Evolutionary conservation across 2,888 invertebrate genomes (phyloP), one percentile per base, ranked within the genome.

Genomic region (Flexamia atlantica): DNA sequence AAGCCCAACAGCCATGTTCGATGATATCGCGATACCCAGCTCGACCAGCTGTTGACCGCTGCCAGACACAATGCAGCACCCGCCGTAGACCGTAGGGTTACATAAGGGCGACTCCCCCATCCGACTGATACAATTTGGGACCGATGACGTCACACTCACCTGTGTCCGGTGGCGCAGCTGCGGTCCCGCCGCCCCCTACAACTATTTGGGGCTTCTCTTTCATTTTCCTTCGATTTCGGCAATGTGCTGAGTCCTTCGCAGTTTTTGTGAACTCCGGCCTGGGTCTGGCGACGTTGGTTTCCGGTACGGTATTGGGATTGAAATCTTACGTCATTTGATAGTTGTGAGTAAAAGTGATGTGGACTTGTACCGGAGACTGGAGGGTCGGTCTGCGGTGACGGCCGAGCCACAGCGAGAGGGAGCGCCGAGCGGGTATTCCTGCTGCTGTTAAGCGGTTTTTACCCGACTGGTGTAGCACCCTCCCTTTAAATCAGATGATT

Each of bases 81-180:
- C n/a, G n/a, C n/a, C n/a, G n/a, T n/a, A n/a, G n/a, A n/a, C 23
- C 23, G 57, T 12, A 57, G 64, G 28, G 64, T 64, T 64, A 64
- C 64, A 64, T 64, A 64, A 64, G 64, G 64, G 64, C 64, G 30
- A 9, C 64, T 30, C 64, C 64, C 64, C 64, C 64, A 64, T 30
- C 28, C 30, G 68, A 68, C 72, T 76, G 76, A 76, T 76, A 76
- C 76, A 76, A 76, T 76, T 76, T 46, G 76, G 42, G 23, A 20
- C 2, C 20, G 70, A 28, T 36, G 76, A 40, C 76, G 40, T 42
- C 50, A 76, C 50, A 23, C 76, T 76, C 76, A 76, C 76, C 76
- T 76, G 76, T 76, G 76, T 76, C 76, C 76, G 76, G 76, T 42
- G 25, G 23, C 25, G 28, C 76, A 76, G 42, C 76, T 76, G 76